phyloP scores from a whole-genome alignment of 1,140 invertebrate genomes.

The Pogonomyrmex barbatus region DNA sequence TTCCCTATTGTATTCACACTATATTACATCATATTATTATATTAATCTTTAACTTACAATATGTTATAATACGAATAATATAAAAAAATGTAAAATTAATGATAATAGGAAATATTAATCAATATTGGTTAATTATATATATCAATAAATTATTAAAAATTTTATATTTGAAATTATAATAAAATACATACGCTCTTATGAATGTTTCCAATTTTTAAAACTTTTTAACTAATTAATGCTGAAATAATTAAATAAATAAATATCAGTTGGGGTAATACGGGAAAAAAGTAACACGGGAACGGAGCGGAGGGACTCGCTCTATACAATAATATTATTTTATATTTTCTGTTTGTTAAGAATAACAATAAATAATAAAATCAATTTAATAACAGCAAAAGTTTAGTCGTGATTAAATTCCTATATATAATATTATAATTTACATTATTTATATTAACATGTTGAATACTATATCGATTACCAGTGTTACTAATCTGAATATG shows the following conservation, averaged over 20 bases:
- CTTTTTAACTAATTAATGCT: background rate
- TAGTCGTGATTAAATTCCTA: too few species aligned
- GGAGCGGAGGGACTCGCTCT: too few species aligned
- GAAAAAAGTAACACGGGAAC: too few species aligned
- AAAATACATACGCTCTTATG: background rate
- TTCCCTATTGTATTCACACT: constrained; percentile 29
- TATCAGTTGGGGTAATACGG: too few species aligned
- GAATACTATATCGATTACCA: too few species aligned
- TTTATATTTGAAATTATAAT: background rate
- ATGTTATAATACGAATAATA: background rate
- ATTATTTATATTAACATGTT: too few species aligned
- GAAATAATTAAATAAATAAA: background rate
- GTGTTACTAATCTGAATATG: too few species aligned
- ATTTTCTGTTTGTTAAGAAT: too few species aligned
- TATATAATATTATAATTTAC: too few species aligned
- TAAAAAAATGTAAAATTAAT: constrained; percentile 2
- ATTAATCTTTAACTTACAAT: constrained; percentile 1
- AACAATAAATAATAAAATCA: too few species aligned
- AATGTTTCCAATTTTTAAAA: background rate
- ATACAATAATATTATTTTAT: too few species aligned
- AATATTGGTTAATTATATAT: background rate
- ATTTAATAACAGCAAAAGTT: too few species aligned
- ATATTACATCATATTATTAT: background rate
- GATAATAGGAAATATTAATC: background rate
- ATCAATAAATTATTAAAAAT: constrained; percentile 14